phyloP scores from a whole-genome alignment of 2,888 invertebrate species.

The Dyspetes luteomarginatus region DNA sequence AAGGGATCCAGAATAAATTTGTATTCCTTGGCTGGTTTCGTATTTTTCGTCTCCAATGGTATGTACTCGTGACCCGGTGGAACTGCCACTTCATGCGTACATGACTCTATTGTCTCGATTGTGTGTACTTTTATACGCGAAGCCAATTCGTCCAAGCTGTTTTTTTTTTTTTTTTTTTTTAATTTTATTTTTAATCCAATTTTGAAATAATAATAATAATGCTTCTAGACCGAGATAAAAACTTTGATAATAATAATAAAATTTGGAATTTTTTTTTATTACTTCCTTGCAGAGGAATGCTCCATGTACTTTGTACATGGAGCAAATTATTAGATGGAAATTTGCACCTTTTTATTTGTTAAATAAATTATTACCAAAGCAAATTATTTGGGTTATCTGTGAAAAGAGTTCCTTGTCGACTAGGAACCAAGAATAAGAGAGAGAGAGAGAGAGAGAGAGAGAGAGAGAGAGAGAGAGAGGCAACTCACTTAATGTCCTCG shows the following conservation, averaged over 20 bases:
- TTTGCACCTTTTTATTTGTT: too few species aligned
- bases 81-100: constrained; percentile 97
- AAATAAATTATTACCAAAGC: too few species aligned
- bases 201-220: too few species aligned
- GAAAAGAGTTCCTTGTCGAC: background rate
- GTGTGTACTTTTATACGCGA: constrained; percentile 94
- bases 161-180: too few species aligned
- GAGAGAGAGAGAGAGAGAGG: background rate
- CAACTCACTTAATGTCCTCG: constrained; percentile 80
- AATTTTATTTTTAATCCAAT: too few species aligned
- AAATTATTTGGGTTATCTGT: too few species aligned
- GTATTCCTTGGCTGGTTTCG: constrained; percentile 95
- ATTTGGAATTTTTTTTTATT: background rate
- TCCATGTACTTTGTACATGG: too few species aligned
- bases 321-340: too few species aligned
- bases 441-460: background rate
- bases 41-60: constrained; percentile 85
- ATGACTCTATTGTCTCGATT: constrained; percentile 95
- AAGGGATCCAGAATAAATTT: constrained; percentile 98
- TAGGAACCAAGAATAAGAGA: background rate
- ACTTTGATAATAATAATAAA: constrained; percentile 8
- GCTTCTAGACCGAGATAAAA: too few species aligned
- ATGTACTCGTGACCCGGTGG: constrained; percentile 94
- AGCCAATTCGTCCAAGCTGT: constrained; percentile 89
- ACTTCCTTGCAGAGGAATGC: too few species aligned